A percentile compares a stretch with the other conserved stretches of the same genome.
These are phyloP conservation scores for Polietes domitor DNA, from an alignment of 2,888 invertebrate genomes.

Conservation along the genomic window DNA sequence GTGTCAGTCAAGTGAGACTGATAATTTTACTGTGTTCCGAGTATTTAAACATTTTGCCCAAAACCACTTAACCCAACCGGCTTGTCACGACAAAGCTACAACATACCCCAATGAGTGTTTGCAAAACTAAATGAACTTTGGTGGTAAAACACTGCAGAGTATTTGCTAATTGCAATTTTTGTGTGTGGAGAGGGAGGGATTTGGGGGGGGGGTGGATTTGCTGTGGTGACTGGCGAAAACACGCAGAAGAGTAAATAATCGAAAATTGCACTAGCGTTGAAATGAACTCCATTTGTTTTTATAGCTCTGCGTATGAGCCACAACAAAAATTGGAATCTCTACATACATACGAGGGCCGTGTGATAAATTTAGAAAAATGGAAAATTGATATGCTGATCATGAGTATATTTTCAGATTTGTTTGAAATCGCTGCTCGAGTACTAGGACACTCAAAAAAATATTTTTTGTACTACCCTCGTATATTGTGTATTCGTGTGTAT, in stretches of 20 bases:
- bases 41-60: neutral
- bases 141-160: neutral
- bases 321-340: neutral
- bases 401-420: too few species aligned
- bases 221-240: neutral
- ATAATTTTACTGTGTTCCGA: neutral
- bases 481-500: neutral
- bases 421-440: too few species aligned
- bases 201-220: neutral
- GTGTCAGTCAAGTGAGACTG: too few species aligned
- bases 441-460: too few species aligned
- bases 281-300: neutral
- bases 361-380: neutral
- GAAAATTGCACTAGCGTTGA: neutral
- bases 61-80: neutral
- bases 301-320: neutral
- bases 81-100: neutral
- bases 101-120: neutral
- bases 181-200: neutral
- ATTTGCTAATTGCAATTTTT: neutral
- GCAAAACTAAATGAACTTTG: constrained; percentile 3
- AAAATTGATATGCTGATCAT: too few species aligned
- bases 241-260: neutral
- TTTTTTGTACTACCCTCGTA: too few species aligned
- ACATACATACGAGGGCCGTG: neutral